Evolutionary conservation across 2,888 invertebrate genomes (phyloP).

Genomic region (Diarsia dahlii): DNA sequence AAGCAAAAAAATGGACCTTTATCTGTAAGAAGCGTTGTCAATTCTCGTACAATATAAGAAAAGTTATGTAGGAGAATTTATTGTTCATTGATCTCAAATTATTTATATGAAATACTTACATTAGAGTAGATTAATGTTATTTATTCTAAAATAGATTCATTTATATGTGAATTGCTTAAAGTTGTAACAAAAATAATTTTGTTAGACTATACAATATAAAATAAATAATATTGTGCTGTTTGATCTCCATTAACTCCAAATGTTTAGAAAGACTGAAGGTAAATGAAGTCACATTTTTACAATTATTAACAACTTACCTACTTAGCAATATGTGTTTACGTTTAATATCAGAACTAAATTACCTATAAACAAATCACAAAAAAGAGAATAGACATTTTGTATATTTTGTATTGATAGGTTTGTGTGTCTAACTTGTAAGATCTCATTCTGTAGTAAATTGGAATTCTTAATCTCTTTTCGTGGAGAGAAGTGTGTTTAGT

Average conservation of each 20-base stretch:
- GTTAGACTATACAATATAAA: slow-evolving; percentile 67
- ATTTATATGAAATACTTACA: slow-evolving; percentile 85
- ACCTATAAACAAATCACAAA: slow-evolving; percentile 29
- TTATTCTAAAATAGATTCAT: slow-evolving; percentile 77
- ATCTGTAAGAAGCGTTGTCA: slow-evolving; percentile 55
- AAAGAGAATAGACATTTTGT: slow-evolving; percentile 52
- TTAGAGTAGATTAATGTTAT: slow-evolving; percentile 84
- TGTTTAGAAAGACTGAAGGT: slow-evolving; percentile 78
- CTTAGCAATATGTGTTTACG: slow-evolving; percentile 16
- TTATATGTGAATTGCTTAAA: slow-evolving; percentile 52
- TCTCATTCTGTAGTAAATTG: slow-evolving; percentile 84
- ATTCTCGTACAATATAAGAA: slow-evolving; percentile 59
- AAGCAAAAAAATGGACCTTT: slow-evolving; percentile 67
- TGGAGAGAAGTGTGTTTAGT: slow-evolving; percentile 62
- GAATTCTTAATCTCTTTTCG: slow-evolving; percentile 69
- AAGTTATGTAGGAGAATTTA: slow-evolving; percentile 76
- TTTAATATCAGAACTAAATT: slow-evolving; percentile 32
- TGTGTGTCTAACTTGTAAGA: slow-evolving; percentile 81
- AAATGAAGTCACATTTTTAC: slow-evolving; percentile 60
- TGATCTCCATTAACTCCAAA: slow-evolving; percentile 86
- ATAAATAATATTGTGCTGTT: slow-evolving; percentile 70
- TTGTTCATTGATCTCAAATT: slow-evolving; percentile 89
- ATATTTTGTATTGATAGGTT: slow-evolving; percentile 69
- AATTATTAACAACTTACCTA: slow-evolving; percentile 28
- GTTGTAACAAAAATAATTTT: slow-evolving; percentile 53